These are phyloP conservation scores for Phalanger gymnotis DNA, from an alignment of 2,797 vertebrate species.

Conservation along the genomic window DNA sequence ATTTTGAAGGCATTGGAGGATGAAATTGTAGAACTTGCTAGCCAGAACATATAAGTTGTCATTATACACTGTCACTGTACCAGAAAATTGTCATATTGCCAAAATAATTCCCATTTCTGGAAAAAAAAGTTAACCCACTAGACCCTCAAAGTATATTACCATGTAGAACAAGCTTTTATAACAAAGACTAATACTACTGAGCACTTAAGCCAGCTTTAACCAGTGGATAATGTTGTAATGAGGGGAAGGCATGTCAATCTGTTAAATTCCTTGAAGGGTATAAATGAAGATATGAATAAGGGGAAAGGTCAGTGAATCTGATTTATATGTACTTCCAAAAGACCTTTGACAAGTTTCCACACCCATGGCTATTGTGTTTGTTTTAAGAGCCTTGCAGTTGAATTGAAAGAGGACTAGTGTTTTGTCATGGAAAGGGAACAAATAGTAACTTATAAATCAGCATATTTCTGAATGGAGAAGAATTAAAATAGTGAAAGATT, in stretches of 20 bases:
- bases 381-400: neutral
- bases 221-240: neutral
- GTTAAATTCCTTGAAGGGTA: neutral
- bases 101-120: neutral
- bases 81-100: constrained; percentile 14
- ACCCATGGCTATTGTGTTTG: neutral
- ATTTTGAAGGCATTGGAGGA: constrained; percentile 15
- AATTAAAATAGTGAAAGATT: neutral
- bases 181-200: neutral
- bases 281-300: neutral
- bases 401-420: neutral
- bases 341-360: neutral
- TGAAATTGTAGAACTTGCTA: constrained; percentile 8
- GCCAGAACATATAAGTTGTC: neutral
- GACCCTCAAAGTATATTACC: neutral
- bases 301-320: neutral
- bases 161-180: neutral
- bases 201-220: neutral
- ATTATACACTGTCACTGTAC: constrained; percentile 16
- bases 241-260: neutral
- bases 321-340: neutral
- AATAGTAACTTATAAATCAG: neutral
- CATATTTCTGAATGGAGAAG: neutral
- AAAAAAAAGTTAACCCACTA: neutral
- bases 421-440: too few relatives aligned